Conservation (phyloP, 2,797 vertebrate species). For the Luscinia luscinia region DNA sequence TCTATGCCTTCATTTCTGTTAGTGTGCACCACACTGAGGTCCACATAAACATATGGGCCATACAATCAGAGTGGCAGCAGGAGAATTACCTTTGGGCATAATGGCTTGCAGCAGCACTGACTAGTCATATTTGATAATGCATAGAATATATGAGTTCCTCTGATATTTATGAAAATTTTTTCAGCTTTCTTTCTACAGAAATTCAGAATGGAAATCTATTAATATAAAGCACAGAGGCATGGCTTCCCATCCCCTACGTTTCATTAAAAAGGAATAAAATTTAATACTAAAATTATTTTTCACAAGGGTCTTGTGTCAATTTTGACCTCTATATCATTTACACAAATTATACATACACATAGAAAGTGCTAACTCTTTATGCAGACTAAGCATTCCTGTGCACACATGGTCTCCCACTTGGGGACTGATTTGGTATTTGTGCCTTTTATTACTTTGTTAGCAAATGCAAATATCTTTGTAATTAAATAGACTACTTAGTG, state of each 20-base stretch:
- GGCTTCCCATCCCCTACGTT: not conserved
- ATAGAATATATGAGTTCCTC: not conserved
- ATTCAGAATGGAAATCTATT: not conserved
- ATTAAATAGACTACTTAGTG: not conserved
- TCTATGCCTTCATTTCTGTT: not conserved
- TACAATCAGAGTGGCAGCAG: not conserved
- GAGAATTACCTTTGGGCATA: not conserved
- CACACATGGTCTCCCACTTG: not conserved
- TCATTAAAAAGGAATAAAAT: not conserved
- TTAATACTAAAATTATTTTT: not conserved
- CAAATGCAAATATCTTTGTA: not conserved
- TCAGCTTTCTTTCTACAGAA: not conserved
- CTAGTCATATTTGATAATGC: not conserved
- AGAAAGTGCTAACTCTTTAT: not conserved
- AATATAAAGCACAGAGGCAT: not conserved
- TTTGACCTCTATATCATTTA: not conserved
- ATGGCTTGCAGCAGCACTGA: not conserved
- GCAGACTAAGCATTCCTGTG: not conserved
- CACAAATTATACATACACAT: not conserved
- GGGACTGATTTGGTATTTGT: not conserved
- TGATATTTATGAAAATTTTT: not conserved
- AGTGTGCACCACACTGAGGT: accelerated
- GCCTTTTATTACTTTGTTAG: not conserved
- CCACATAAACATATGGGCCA: too few relatives aligned
- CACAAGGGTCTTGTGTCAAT: not conserved